Conservation (phyloP, 2,888 invertebrate genomes). For the Apodemia zela region DNA sequence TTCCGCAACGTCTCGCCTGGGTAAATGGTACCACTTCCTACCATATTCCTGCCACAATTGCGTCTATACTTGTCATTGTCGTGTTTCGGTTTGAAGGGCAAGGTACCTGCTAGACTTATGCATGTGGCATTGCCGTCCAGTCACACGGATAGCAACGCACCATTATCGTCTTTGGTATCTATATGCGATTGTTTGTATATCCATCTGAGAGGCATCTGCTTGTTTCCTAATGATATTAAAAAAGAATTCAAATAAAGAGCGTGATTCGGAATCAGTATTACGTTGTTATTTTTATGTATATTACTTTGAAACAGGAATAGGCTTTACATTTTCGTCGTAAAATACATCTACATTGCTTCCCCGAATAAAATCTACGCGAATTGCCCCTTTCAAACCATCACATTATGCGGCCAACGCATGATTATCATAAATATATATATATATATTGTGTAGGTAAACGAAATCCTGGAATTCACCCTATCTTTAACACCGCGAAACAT, state of each 20-base stretch:
- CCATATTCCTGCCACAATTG: too few relatives aligned
- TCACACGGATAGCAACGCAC: too few relatives aligned
- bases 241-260: not conserved
- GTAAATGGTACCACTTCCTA: too few relatives aligned
- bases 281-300: not conserved
- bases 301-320: not conserved
- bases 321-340: slow-evolving; percentile 38
- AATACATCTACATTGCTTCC: slow-evolving; percentile 55
- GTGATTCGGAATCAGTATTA: slow-evolving; percentile 1
- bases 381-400: slow-evolving; percentile 54
- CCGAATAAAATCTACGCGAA: slow-evolving; percentile 54
- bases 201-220: too few relatives aligned
- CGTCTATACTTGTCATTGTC: too few relatives aligned
- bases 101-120: too few relatives aligned
- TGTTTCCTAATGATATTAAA: too few relatives aligned
- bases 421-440: slow-evolving; percentile 71
- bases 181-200: too few relatives aligned
- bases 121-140: too few relatives aligned
- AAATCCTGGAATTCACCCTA: slow-evolving; percentile 1
- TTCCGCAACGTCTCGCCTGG: too few relatives aligned
- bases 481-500: slow-evolving; percentile 10
- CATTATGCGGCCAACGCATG: slow-evolving; percentile 67
- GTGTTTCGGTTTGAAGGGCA: too few relatives aligned
- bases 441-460: slow-evolving; percentile 22
- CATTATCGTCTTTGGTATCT: too few relatives aligned